Evolutionary conservation across 2,888 invertebrate species (phyloP).

Genomic region (Gortyna flavago): DNA sequence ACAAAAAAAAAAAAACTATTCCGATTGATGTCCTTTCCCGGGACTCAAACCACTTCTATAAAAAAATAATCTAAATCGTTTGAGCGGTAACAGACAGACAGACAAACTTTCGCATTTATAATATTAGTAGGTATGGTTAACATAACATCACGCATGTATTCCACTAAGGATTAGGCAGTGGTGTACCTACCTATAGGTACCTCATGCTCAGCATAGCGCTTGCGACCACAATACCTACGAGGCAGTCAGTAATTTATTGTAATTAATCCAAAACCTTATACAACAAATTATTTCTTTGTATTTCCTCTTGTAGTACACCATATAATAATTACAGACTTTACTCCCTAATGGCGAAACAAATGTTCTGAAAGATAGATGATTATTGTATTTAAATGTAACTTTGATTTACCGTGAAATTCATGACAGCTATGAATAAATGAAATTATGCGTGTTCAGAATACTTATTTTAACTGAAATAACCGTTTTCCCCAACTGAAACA

Average conservation of each 20-base stretch:
- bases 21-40: too few relatives aligned
- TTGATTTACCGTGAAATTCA: constrained; percentile 26
- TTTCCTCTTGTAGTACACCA: neutral
- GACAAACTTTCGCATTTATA: too few relatives aligned
- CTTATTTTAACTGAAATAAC: constrained; percentile 42
- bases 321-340: constrained; percentile 9
- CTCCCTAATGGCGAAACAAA: neutral
- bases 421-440: constrained; percentile 35
- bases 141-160: neutral
- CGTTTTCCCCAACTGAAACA: constrained; percentile 32
- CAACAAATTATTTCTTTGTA: neutral
- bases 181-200: neutral
- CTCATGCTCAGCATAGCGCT: neutral
- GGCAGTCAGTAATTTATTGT: neutral
- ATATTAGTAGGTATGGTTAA: too few relatives aligned
- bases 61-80: too few relatives aligned
- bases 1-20: too few relatives aligned
- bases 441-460: constrained; percentile 14
- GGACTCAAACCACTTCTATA: too few relatives aligned
- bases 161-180: neutral
- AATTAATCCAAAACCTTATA: neutral
- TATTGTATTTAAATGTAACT: constrained; percentile 17
- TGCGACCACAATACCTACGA: neutral
- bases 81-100: too few relatives aligned
- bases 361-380: neutral